Percentiles rank a stretch among this genome's conserved stretches.
Evolutionary conservation across 92 coral and sea anemone species (phyloP).

Genomic region (Porites evermanni): DNA sequence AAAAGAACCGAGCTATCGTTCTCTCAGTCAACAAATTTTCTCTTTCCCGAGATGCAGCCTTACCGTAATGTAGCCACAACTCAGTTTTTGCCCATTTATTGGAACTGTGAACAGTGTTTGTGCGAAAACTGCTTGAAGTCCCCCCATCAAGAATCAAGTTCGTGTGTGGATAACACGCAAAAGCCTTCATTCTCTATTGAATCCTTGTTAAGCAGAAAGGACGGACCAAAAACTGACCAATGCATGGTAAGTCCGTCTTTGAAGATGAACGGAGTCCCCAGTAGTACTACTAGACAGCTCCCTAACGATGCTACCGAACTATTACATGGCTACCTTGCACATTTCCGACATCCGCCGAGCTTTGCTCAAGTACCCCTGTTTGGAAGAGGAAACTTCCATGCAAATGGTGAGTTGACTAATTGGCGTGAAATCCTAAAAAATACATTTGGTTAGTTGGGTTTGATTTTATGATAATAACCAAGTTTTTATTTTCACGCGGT

Average conservation of each 20-base stretch:
- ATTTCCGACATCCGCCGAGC: neutral
- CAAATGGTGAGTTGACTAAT: neutral
- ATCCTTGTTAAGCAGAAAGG: constrained; percentile 15
- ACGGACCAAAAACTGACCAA: constrained; percentile 12
- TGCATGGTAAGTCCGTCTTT: neutral
- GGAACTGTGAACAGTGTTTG: constrained; percentile 16
- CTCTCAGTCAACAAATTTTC: neutral
- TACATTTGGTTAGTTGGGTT: neutral
- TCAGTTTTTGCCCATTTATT: constrained; percentile 29
- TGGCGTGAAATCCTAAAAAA: too few relatives aligned
- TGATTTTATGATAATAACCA: neutral
- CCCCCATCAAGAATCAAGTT: neutral
- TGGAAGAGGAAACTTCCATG: neutral
- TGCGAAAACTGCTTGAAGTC: constrained; percentile 30
- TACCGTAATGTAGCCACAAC: constrained; percentile 8
- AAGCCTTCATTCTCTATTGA: constrained; percentile 41
- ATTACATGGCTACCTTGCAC: neutral
- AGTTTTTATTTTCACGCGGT: too few relatives aligned
- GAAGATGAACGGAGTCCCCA: constrained; percentile 4
- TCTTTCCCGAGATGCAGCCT: constrained; percentile 14
- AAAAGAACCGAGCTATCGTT: neutral
- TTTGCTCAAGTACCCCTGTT: neutral
- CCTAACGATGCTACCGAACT: constrained; percentile 1
- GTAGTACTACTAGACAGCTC: neutral
- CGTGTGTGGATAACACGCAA: neutral